Base-by-base conservation (phyloP, 2,113 vertebrate genomes). In the Electrona antarctica region DNA sequence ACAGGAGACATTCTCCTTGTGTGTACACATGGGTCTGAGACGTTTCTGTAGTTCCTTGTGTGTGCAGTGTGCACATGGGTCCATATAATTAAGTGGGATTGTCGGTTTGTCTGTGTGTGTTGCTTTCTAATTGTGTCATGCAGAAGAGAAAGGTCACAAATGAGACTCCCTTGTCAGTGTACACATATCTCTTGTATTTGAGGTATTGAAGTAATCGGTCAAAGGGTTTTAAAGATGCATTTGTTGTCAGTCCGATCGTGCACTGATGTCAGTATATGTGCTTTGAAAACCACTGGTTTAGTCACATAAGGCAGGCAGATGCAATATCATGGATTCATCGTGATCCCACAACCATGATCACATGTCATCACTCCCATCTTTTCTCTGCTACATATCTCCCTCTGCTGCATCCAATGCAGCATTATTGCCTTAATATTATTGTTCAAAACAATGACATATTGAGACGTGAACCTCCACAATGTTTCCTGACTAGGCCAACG, bases 301-400 rank as follows among this genome's bases (percentile, higher is more conserved):
- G 59, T 60, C 46, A 79, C 76, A 83, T 41, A 41, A 41, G 33
- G 6, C 55, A 62, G 80, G 81, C 71, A 8, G 41, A 59, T 33
- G 29, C 51, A 68, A 69, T 67, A 15, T 21, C 77, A 77, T 21
- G 55, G 5, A 41, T 21, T 57, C 15, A 57, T 6, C 8, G 14
- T 15, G 78, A 79, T 76, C 83, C 77, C 78, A 83, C 76, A 78
- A 89, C 80, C 78, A 57, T 64, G 58, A 14, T 76, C 69, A 50
- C 51, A 54, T 52, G 9, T 13, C n/a, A 64, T 69, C 58, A 73
- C 54, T 56, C 50, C 6, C 54, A 28, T 71, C 46, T 55, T 51
- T 65, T 55, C 12, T 62, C 50, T 59, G 56, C 60, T 2, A 29
- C 70, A 73, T 14, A 33, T 28, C 33, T 41, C 33, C 33, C 33